A percentile compares a stretch with the other conserved stretches of the same genome.
Conservation (phyloP, 2,888 invertebrate genomes). For the Nomada ferruginata region DNA sequence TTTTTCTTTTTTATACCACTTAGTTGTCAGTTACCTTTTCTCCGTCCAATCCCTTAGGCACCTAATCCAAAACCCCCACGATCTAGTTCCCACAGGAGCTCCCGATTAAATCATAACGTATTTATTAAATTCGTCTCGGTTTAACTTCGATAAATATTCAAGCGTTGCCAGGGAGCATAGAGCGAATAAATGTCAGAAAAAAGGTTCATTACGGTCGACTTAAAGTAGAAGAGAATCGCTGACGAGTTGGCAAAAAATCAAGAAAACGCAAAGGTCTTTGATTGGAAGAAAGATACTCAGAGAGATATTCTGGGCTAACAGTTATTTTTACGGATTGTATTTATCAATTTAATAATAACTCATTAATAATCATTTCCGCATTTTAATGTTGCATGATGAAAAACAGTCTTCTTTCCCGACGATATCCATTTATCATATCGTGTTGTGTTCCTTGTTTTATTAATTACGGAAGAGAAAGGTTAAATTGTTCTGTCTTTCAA, state of each 20-base stretch:
- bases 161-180: constrained; percentile 34
- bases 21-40: constrained; percentile 14
- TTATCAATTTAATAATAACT: no score
- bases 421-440: no score
- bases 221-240: not conserved
- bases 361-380: no score
- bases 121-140: constrained; percentile 74
- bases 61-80: constrained; percentile 57
- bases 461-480: no score
- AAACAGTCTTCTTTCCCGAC: no score
- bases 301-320: no score
- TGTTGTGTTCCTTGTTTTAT: no score
- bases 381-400: no score
- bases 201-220: constrained; percentile 31
- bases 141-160: constrained; percentile 71
- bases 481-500: no score
- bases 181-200: constrained; percentile 19
- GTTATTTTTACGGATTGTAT: no score
- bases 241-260: constrained; percentile 14
- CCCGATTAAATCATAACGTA: constrained; percentile 75
- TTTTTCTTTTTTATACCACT: constrained; percentile 42
- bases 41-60: constrained; percentile 43
- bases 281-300: no score
- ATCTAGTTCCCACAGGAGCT: constrained; percentile 43
- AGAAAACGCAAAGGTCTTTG: not conserved